Conservation (phyloP, 2,797 vertebrate genomes). For the Pangasius larnaudii region DNA sequence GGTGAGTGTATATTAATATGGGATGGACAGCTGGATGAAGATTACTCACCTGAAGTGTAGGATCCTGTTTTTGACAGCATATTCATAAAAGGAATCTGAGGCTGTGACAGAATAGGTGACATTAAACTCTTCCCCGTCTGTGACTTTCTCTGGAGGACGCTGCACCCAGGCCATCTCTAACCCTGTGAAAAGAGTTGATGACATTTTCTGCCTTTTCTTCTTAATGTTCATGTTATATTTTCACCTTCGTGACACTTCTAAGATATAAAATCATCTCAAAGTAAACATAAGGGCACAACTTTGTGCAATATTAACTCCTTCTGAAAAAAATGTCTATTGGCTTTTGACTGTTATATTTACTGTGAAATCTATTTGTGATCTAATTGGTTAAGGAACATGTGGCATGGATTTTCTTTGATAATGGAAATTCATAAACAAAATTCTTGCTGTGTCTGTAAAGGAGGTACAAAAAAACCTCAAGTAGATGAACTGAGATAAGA, state of each 20-base stretch:
- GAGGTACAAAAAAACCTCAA: neutral
- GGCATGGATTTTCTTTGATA: neutral
- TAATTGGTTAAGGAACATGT: neutral
- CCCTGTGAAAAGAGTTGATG: constrained; percentile 59
- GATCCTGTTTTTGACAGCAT: constrained; percentile 73
- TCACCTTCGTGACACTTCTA: neutral
- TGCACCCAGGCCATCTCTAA: constrained; percentile 80
- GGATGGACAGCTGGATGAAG: neutral
- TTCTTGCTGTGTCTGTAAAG: neutral
- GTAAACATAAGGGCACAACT: neutral
- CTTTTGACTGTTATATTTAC: neutral
- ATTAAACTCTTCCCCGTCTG: constrained; percentile 76
- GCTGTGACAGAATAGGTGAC: constrained; percentile 74
- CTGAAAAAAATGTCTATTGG: neutral
- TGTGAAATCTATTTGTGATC: neutral
- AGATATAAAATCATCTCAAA: neutral
- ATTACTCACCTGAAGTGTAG: constrained; percentile 74
- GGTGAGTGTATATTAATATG: neutral
- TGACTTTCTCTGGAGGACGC: constrained; percentile 74
- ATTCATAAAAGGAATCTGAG: constrained; percentile 75
- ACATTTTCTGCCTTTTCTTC: neutral
- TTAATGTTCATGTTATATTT: neutral
- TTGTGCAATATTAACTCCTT: neutral
- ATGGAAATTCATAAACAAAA: neutral
- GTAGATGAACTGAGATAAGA: neutral